Evolutionary conservation across 2,888 invertebrate species (phyloP).

Genomic region (Syritta pipiens): DNA sequence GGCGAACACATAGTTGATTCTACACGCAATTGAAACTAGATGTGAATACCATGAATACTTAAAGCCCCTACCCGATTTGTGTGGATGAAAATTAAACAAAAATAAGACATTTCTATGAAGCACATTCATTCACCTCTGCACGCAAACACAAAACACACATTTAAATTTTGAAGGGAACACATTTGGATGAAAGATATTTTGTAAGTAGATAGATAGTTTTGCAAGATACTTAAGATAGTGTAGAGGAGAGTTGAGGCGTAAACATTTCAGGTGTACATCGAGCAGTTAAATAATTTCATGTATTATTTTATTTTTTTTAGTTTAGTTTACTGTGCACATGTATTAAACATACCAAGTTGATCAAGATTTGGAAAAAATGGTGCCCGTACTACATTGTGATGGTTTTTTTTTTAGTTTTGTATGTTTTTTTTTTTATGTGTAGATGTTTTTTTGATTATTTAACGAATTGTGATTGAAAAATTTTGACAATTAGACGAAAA

Average conservation of each 20-base stretch:
- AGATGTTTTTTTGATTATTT: constrained; percentile 38
- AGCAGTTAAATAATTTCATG: constrained; percentile 7
- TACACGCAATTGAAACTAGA: too few relatives aligned
- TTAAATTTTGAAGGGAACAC: too few relatives aligned
- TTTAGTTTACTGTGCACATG: too few relatives aligned
- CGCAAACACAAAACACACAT: too few relatives aligned
- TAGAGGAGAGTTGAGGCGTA: too few relatives aligned
- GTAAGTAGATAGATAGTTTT: too few relatives aligned
- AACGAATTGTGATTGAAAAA: constrained; percentile 29
- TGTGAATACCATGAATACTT: too few relatives aligned
- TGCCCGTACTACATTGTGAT: constrained; percentile 80
- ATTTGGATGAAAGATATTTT: too few relatives aligned
- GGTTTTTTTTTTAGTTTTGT: constrained; percentile 48
- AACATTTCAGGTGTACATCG: constrained; percentile 28
- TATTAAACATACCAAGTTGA: constrained; percentile 82
- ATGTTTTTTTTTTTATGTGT: constrained; percentile 31
- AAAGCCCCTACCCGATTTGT: too few relatives aligned
- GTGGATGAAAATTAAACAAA: neutral
- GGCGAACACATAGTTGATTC: neutral
- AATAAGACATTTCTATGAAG: too few relatives aligned
- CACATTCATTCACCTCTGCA: too few relatives aligned
- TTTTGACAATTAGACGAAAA: constrained; percentile 34
- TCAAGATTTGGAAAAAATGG: constrained; percentile 83
- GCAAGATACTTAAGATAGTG: too few relatives aligned
- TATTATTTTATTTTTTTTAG: constrained; percentile 23